Evolutionary conservation across 2,113 vertebrate genomes (phyloP).

Genomic region (Coreoperca whiteheadi): DNA sequence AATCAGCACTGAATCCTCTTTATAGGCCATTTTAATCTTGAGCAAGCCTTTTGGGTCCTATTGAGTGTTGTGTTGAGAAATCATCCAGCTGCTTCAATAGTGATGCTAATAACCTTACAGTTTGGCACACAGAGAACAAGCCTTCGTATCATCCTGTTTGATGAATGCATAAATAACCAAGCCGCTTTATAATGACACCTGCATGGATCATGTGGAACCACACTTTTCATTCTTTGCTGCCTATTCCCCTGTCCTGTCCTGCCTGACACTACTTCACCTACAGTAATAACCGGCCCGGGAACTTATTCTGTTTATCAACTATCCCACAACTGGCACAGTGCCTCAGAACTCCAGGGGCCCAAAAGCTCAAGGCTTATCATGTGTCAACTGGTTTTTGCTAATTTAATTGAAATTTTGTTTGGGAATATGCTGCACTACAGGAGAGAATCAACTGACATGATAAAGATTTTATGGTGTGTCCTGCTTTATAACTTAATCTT

Average conservation of each 20-base stretch:
- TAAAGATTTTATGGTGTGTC: not conserved
- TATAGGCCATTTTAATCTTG: constrained; percentile 12
- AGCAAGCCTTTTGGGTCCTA: constrained; percentile 9
- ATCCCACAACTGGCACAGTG: not conserved
- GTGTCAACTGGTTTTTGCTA: not conserved
- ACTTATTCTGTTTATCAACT: too few species aligned
- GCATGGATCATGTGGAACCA: constrained; percentile 13
- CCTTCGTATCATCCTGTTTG: constrained; percentile 11
- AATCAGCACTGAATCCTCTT: constrained; percentile 33
- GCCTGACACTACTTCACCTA: not conserved
- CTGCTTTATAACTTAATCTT: not conserved
- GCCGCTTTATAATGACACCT: constrained; percentile 47
- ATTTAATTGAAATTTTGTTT: not conserved
- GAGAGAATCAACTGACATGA: not conserved
- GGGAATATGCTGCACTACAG: not conserved
- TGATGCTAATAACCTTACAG: constrained; percentile 16
- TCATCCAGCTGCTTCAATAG: constrained; percentile 15
- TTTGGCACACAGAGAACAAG: not conserved
- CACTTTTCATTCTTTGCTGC: not conserved
- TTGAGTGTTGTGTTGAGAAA: constrained; percentile 34
- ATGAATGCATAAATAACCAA: constrained; percentile 63
- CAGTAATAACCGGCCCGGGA: not conserved
- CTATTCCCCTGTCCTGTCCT: not conserved
- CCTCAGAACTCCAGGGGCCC: not conserved
- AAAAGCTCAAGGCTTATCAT: not conserved